phyloP scores from a whole-genome alignment of 2,113 vertebrate genomes.

The Leucopternis melanops region DNA sequence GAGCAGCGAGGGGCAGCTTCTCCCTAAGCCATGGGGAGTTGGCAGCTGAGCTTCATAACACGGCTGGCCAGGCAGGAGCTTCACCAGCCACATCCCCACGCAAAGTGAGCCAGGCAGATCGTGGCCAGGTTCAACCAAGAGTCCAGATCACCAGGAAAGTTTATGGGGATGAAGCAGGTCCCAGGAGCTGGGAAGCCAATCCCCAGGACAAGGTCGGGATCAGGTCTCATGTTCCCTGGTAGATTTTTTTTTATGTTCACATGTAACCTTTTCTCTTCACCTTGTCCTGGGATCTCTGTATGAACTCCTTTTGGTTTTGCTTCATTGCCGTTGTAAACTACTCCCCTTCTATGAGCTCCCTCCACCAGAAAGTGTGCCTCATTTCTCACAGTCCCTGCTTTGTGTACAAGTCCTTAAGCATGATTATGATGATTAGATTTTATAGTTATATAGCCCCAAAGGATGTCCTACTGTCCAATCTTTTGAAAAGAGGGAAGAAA shows the following conservation, averaged over 20 bases:
- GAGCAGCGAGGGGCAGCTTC: background rate
- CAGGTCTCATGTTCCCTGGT: background rate
- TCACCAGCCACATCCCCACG: background rate
- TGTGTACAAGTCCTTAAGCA: background rate
- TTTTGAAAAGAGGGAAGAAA: background rate
- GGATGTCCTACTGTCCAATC: background rate
- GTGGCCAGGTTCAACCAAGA: background rate
- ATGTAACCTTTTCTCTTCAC: background rate
- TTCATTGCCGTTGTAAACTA: background rate
- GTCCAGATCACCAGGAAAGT: background rate
- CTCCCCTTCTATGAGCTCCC: background rate
- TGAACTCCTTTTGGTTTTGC: background rate
- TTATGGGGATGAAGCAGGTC: background rate
- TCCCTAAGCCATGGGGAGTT: background rate
- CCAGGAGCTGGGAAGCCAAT: background rate
- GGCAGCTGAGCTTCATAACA: background rate
- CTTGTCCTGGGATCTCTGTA: background rate
- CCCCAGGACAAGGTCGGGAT: background rate
- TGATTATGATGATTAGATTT: background rate
- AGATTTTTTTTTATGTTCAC: background rate
- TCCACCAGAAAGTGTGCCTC: background rate
- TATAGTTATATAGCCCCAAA: background rate
- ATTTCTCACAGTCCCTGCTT: background rate
- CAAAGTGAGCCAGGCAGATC: background rate
- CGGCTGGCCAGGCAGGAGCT: background rate